Conservation (phyloP, 2,797 vertebrate genomes). For the Discoglossus pictus region DNA sequence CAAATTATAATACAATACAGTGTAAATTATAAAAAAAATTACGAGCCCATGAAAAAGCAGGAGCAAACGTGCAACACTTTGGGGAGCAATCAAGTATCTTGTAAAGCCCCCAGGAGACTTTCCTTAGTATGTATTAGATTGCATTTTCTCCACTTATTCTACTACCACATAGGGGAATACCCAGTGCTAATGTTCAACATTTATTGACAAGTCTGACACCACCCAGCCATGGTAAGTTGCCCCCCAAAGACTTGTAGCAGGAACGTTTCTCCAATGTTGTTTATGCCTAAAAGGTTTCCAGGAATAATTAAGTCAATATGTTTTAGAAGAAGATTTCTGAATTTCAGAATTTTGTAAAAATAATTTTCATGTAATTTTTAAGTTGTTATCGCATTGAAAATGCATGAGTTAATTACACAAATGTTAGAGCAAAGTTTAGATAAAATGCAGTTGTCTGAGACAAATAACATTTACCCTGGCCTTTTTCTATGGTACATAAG, state of each 20-base stretch:
- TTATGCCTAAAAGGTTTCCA: neutral
- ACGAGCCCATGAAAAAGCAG: neutral
- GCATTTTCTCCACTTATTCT: neutral
- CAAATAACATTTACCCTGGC: too few relatives aligned
- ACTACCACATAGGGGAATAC: too few relatives aligned
- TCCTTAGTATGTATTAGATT: neutral
- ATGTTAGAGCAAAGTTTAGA: too few relatives aligned
- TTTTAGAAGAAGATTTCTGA: too few relatives aligned
- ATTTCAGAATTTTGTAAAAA: too few relatives aligned
- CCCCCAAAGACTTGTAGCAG: neutral
- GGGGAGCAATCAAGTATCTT: neutral
- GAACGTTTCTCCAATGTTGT: conserved; percentile 11
- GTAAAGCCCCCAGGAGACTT: neutral
- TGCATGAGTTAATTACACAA: too few relatives aligned
- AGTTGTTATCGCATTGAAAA: too few relatives aligned
- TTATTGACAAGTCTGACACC: conserved; percentile 22
- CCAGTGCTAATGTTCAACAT: conserved; percentile 2
- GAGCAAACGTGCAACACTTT: neutral
- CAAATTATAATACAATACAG: too few relatives aligned
- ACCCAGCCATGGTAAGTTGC: neutral
- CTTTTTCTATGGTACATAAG: too few relatives aligned
- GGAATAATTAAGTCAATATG: neutral
- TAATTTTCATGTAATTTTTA: too few relatives aligned
- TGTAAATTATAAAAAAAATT: too few relatives aligned
- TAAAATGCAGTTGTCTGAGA: too few relatives aligned